Conservation (phyloP, 2,888 invertebrate genomes). For the Diadegma fenestrale region DNA sequence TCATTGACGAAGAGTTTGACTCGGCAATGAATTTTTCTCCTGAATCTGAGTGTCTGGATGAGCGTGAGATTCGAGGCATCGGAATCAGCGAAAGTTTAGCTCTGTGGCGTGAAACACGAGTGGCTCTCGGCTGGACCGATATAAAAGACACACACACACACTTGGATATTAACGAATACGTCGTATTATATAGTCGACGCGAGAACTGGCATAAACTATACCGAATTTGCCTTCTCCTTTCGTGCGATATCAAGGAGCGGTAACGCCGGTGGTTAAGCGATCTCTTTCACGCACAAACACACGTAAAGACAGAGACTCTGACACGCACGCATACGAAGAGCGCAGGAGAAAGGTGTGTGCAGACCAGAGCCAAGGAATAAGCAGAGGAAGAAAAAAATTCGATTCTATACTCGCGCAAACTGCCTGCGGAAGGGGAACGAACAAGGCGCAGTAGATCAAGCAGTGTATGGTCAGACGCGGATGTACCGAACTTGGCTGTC, state of each 20-base stretch:
- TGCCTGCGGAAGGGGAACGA: constrained; percentile 26
- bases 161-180: background rate
- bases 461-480: constrained; percentile 59
- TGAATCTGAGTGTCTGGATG: constrained; percentile 54
- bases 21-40: no score
- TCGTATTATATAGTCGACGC: constrained; percentile 30
- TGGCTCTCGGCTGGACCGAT: constrained; percentile 59
- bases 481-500: constrained; percentile 19
- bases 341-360: constrained; percentile 66
- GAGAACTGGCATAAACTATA: constrained; percentile 43
- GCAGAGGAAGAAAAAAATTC: constrained; percentile 43
- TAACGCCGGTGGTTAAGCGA: constrained; percentile 49
- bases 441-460: constrained; percentile 53
- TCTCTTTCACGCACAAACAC: constrained; percentile 39
- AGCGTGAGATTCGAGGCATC: constrained; percentile 64
- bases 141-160: background rate
- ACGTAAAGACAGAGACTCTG: background rate
- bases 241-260: constrained; percentile 62
- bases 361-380: constrained; percentile 64
- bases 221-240: constrained; percentile 41
- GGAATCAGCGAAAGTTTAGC: constrained; percentile 71
- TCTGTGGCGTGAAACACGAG: constrained; percentile 66
- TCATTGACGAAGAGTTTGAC: no score
- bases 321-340: constrained; percentile 13
- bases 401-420: background rate